Conservation (phyloP, 1,140 invertebrate species). For the Platorchestia sp. region DNA sequence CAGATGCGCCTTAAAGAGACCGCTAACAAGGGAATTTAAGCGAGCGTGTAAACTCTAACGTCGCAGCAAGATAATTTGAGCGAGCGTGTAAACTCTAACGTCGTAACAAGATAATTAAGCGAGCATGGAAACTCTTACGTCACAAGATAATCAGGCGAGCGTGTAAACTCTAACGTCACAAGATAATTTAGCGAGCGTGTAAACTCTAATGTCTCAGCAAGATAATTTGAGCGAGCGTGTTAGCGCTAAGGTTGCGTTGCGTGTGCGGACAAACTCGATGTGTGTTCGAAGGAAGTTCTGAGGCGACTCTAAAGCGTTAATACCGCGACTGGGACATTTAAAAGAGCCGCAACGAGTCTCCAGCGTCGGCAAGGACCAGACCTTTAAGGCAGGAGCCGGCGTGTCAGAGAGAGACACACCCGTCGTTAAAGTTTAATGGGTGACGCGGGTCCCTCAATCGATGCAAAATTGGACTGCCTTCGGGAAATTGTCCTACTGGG, state of each 20-base stretch:
- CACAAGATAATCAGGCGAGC: no score
- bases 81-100: neutral
- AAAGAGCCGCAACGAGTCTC: neutral
- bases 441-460: neutral
- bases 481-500: neutral
- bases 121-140: no score
- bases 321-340: neutral
- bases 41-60: no score
- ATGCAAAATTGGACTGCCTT: constrained; percentile 30
- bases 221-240: neutral
- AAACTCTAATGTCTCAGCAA: no score
- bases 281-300: neutral
- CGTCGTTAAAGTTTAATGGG: constrained; percentile 38
- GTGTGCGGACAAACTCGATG: neutral
- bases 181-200: no score
- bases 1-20: neutral
- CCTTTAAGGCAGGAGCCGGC: neutral
- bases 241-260: neutral
- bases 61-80: neutral
- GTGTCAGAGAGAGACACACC: constrained; percentile 29
- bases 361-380: neutral
- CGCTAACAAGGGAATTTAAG: no score
- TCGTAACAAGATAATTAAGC: no score
- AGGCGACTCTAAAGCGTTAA: neutral
- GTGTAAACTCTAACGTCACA: no score